Evolutionary conservation across 2,888 invertebrate genomes (phyloP), one percentile per base, ranked within the genome.

Genomic region (Pilophorus perplexus): DNA sequence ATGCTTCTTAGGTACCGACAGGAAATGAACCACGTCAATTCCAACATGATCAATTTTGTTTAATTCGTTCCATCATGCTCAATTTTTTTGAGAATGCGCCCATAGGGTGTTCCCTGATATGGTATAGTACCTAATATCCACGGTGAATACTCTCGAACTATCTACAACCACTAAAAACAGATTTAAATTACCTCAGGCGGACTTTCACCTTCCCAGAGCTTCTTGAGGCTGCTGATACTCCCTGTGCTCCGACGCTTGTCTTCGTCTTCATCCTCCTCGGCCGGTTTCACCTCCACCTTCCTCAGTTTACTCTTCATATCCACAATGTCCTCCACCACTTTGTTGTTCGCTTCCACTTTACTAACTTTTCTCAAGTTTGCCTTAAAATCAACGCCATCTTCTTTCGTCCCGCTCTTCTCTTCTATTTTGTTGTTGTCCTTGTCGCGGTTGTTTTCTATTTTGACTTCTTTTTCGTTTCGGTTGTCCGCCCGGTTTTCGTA

Each of bases 191-290:
- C 80, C 74, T 75, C 80, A 62, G 72, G 80, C 73, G 73, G 80
- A 75, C 73, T 67, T 40, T 89, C 89, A 71, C 87, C 88, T 78
- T 94, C 94, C 94, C 94, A 94, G 70, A 94, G 80, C 77, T 91
- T 91, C 77, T 93, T 93, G 74, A 94, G 81, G 77, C 91, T 93
- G 76, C 88, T 92, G 75, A 94, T 94, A 79, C 92, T 92, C 69
- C 93, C 93, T 54, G 93, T 93, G 77, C 93, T 93, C 72, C 90
- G 87, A 12, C 93, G 83, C 77, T 93, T 93, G 76, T 91, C 90
- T 59, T 91, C 90, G 14, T 84, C 85, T 57, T 88, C 89, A 6
- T 82, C 85, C 27, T 75, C 44, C 72, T 69, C 23, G 72, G 55
- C 69, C 67, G 68, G 72, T 70, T 55, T 69, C 74, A 69, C 80